phyloP scores from a whole-genome alignment of 2,113 vertebrate genomes.

The Plestiodon gilberti region DNA sequence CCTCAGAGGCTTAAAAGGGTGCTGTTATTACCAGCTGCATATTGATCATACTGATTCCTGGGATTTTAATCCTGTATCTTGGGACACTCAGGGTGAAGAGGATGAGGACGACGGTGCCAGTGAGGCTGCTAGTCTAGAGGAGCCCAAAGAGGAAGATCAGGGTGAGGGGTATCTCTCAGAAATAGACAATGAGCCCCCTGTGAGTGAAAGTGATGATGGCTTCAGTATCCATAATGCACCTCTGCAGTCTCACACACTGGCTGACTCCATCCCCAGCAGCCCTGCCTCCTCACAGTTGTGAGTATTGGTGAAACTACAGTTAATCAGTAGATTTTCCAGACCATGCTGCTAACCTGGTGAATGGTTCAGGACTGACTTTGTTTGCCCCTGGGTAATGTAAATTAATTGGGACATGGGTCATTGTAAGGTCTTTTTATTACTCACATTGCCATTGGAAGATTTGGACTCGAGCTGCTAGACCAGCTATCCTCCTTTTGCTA shows the following conservation, averaged over 20 bases:
- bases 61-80: slow-evolving; percentile 57
- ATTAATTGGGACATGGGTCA: not conserved
- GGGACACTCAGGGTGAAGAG: slow-evolving; percentile 91
- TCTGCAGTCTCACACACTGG: slow-evolving; percentile 89
- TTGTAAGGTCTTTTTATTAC: slow-evolving; percentile 1
- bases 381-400: not conserved
- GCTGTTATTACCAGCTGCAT: slow-evolving; percentile 3
- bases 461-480: not conserved
- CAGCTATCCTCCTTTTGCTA: slow-evolving; percentile 21
- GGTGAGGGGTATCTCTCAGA: slow-evolving; percentile 95
- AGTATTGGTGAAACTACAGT: slow-evolving; percentile 69
- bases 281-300: slow-evolving; percentile 98
- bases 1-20: slow-evolving; percentile 10
- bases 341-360: not conserved
- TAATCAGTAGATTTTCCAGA: not conserved
- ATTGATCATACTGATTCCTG: slow-evolving; percentile 19
- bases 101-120: slow-evolving; percentile 96
- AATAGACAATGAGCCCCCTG: slow-evolving; percentile 92
- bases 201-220: slow-evolving; percentile 97
- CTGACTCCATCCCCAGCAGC: slow-evolving; percentile 97
- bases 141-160: slow-evolving; percentile 89
- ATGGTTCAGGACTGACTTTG: not conserved
- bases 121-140: slow-evolving; percentile 92
- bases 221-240: slow-evolving; percentile 94
- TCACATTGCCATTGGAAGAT: not conserved